Evolutionary conservation across 2,113 vertebrate species (phyloP).

Genomic region (Forbesichthys papilliferus): DNA sequence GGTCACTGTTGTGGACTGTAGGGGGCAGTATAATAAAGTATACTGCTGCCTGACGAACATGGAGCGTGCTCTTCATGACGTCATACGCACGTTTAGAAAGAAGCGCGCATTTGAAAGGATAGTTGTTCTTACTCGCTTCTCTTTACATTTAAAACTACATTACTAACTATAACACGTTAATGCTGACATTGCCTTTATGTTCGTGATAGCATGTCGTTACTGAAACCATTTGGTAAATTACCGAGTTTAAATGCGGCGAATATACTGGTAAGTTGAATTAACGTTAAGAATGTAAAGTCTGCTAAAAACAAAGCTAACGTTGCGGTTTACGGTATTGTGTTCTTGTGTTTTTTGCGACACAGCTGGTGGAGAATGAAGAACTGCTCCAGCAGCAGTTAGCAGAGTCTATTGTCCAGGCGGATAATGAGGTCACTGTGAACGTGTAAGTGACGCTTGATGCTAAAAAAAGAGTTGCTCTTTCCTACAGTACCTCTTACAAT

Average conservation of each 20-base stretch:
- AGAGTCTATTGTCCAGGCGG: constrained; percentile 65
- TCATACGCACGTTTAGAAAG: neutral
- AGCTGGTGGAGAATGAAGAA: constrained; percentile 78
- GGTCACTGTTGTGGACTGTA: no score
- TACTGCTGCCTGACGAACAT: no score
- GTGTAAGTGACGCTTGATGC: constrained; percentile 68
- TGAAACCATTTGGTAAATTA: constrained; percentile 72
- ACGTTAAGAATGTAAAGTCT: neutral
- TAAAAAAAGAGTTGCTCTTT: neutral
- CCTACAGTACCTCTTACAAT: no score
- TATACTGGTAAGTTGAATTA: constrained; percentile 70
- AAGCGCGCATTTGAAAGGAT: neutral
- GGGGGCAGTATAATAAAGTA: no score
- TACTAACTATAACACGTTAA: neutral
- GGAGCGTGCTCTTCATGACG: no score
- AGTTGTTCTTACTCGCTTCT: no score
- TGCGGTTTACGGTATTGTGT: neutral
- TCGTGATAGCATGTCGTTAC: constrained; percentile 54
- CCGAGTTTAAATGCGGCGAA: constrained; percentile 70
- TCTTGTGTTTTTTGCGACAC: constrained; percentile 24
- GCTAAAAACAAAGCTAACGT: neutral
- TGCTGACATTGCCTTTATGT: neutral
- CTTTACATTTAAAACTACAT: no score
- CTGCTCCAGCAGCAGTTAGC: constrained; percentile 74
- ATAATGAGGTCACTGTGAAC: constrained; percentile 52